Evolutionary conservation across 2,113 vertebrate genomes (phyloP).

Genomic region (Syrrhaptes paradoxus): DNA sequence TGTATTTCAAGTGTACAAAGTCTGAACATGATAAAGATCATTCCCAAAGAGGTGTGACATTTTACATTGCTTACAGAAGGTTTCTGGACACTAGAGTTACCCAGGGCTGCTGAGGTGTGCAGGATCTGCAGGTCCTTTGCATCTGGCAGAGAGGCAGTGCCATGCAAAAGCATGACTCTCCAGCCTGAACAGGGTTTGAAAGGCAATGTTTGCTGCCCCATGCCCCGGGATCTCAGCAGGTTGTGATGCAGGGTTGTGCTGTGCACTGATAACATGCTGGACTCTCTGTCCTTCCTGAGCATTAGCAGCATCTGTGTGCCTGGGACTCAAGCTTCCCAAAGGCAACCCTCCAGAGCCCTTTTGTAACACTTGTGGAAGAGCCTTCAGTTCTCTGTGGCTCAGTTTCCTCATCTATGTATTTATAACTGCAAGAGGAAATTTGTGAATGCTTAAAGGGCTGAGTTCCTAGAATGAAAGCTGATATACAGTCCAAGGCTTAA

Average conservation of each 20-base stretch:
- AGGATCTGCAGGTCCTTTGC: neutral
- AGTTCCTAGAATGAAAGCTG: neutral
- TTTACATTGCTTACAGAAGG: neutral
- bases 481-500: neutral
- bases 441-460: neutral
- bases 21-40: neutral
- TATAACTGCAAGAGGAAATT: neutral
- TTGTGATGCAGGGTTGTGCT: neutral
- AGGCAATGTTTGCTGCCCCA: neutral
- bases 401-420: neutral
- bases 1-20: neutral
- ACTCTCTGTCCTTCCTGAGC: neutral
- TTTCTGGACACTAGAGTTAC: neutral
- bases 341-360: neutral
- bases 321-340: neutral
- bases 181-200: neutral
- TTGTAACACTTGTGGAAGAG: neutral
- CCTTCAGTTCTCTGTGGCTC: neutral
- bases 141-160: neutral
- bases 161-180: accelerated
- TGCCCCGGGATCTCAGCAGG: neutral
- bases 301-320: neutral
- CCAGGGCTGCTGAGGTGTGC: neutral
- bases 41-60: neutral
- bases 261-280: neutral